Evolutionary conservation across 1,140 invertebrate species (phyloP).

Genomic region (Pseudomyrmex cubaensis): DNA sequence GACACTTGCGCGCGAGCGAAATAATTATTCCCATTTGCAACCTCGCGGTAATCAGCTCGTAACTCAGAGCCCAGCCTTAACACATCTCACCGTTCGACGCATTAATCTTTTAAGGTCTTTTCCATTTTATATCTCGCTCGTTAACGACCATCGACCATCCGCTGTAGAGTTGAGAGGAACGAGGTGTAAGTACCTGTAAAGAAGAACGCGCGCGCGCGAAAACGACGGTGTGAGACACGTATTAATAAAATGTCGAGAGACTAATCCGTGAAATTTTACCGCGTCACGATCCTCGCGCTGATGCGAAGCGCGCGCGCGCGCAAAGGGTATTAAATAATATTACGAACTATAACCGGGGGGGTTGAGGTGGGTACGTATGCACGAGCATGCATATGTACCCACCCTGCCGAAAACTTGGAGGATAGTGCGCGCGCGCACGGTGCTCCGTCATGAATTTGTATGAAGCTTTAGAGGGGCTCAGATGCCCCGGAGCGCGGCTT

Average conservation of each 20-base stretch:
- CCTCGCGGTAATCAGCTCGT: background rate
- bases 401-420: conserved; percentile 63
- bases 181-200: background rate
- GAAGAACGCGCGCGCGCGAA: background rate
- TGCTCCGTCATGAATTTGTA: conserved; percentile 73
- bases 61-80: conserved; percentile 13
- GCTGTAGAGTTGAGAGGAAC: background rate
- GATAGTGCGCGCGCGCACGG: conserved; percentile 49
- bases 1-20: background rate
- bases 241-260: conserved; percentile 58
- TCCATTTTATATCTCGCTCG: background rate
- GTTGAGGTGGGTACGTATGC: conserved; percentile 22
- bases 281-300: conserved; percentile 28
- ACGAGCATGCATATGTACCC: conserved; percentile 38
- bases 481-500: conserved; percentile 65
- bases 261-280: conserved; percentile 60
- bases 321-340: conserved; percentile 67
- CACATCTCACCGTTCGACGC: conserved; percentile 8
- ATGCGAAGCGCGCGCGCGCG: background rate
- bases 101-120: conserved; percentile 13
- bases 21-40: conserved; percentile 5
- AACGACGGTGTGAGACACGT: conserved; percentile 9
- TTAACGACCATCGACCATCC: background rate
- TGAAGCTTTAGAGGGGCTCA: conserved; percentile 68
- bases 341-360: conserved; percentile 43